Percentiles rank a stretch among this genome's conserved stretches.
Conservation (phyloP, 1,140 invertebrate species). For the Ectropis grisescens region DNA sequence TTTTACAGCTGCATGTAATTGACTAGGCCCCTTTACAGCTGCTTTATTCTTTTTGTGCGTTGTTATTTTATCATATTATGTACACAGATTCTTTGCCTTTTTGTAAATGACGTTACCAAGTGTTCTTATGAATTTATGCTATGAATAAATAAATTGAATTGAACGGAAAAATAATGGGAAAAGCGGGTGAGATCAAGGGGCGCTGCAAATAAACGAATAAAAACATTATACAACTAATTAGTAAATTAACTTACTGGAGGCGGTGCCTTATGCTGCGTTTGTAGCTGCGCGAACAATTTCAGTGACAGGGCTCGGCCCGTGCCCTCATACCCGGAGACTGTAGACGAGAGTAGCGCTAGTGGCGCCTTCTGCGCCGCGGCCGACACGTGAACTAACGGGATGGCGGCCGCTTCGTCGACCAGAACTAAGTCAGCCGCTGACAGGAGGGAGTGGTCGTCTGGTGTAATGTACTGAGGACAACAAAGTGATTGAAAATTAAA, state of each 20-base stretch:
- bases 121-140: no score
- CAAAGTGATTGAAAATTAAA: constrained; percentile 1
- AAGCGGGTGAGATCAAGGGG: no score
- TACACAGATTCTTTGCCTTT: no score
- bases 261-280: constrained; percentile 70
- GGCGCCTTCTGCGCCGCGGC: constrained; percentile 93
- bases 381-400: constrained; percentile 95
- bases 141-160: no score
- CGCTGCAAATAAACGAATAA: no score
- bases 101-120: no score
- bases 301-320: constrained; percentile 96
- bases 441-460: constrained; percentile 89
- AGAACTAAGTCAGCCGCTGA: constrained; percentile 95
- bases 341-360: constrained; percentile 96
- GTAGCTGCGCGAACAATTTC: constrained; percentile 94
- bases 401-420: constrained; percentile 99
- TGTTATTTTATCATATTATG: no score
- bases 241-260: constrained; percentile 50
- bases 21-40: no score
- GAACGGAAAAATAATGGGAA: no score
- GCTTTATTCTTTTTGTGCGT: no score
- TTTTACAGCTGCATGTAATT: no score
- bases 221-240: no score
- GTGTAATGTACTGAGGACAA: constrained; percentile 88
- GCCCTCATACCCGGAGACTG: constrained; percentile 99